Evolutionary conservation across 2,888 invertebrate species (phyloP).

Genomic region (Zootermopsis nevadensis): DNA sequence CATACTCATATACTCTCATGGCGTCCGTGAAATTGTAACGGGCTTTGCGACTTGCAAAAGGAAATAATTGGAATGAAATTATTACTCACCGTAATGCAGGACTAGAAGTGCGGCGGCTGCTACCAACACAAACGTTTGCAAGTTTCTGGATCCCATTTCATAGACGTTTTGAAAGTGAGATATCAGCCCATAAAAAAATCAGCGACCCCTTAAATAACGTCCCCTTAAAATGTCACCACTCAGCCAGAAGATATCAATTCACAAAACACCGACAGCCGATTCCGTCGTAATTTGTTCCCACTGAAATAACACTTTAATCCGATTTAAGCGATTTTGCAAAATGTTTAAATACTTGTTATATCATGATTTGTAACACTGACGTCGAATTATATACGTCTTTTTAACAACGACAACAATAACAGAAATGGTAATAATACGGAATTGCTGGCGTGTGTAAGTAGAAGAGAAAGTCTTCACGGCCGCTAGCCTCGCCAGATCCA

Average conservation of each 20-base stretch:
- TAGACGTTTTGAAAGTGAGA: not conserved
- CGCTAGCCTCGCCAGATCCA: conserved; percentile 26
- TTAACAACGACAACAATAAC: not conserved
- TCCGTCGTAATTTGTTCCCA: not conserved
- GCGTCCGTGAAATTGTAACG: too few relatives aligned
- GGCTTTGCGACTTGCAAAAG: too few relatives aligned
- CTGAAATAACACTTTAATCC: not conserved
- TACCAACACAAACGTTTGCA: not conserved
- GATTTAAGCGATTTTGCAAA: not conserved
- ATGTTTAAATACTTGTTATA: not conserved
- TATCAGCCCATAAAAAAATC: not conserved
- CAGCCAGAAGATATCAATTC: not conserved
- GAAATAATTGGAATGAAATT: not conserved
- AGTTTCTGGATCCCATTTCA: not conserved
- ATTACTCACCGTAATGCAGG: not conserved
- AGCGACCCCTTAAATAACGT: not conserved
- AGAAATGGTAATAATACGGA: conserved; percentile 2
- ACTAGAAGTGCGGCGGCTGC: not conserved
- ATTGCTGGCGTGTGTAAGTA: not conserved
- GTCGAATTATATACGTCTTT: conserved; percentile 2
- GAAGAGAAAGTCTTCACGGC: conserved; percentile 30
- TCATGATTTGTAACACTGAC: not conserved
- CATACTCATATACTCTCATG: too few relatives aligned
- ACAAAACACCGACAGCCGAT: not conserved
- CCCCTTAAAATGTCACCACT: not conserved